These are phyloP conservation scores for Zelleria hepariella DNA, from an alignment of 2,888 invertebrate genomes.

Conservation along the genomic window DNA sequence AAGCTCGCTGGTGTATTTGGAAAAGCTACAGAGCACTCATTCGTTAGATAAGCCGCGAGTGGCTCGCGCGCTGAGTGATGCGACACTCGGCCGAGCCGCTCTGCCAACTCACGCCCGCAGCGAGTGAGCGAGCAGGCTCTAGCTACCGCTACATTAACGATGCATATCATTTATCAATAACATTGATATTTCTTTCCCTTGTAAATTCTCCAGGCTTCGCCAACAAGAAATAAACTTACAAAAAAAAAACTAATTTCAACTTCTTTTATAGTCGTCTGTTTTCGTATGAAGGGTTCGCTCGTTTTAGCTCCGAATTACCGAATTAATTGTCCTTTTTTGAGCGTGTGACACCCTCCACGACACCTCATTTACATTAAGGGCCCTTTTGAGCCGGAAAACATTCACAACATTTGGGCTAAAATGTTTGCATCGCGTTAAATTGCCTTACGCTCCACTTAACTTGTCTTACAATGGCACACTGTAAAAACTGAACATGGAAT, in stretches of 20 bases:
- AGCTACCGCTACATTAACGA: background rate
- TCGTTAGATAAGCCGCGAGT: slow-evolving; percentile 19
- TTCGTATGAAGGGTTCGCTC: background rate
- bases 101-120: background rate
- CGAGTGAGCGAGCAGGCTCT: no score
- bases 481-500: background rate
- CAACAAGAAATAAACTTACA: background rate
- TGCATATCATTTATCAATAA: background rate
- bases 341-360: background rate
- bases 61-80: slow-evolving; percentile 18
- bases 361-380: slow-evolving; percentile 1
- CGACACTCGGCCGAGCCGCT: slow-evolving; percentile 15
- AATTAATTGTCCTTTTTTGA: background rate
- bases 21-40: slow-evolving; percentile 9
- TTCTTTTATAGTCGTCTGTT: background rate
- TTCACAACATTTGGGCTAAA: background rate
- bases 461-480: background rate
- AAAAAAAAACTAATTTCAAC: background rate
- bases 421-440: background rate
- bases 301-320: background rate
- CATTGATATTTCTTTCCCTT: background rate
- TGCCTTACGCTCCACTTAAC: background rate
- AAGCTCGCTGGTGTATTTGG: background rate
- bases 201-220: background rate
- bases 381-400: background rate